Evolutionary conservation across 2,797 vertebrate species (phyloP), one percentile per base, ranked within the genome.

Genomic region (Acanthopagrus latus): DNA sequence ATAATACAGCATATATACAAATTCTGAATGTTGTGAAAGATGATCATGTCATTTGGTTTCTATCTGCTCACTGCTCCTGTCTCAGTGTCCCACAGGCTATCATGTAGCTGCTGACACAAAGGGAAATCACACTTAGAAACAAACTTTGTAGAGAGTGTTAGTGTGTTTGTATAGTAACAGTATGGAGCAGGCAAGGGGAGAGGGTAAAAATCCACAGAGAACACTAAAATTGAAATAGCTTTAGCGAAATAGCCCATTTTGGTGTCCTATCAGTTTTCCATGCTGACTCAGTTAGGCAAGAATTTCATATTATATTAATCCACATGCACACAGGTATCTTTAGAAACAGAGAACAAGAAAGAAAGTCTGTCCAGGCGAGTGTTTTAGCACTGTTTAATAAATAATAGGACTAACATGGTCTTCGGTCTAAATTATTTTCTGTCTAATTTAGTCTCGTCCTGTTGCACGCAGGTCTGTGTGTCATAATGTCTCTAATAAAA

Each of bases 181-280:
- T 48, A 41, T 60, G 48, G 80, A 70, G 54, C 41, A 55, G 60
- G 20, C 17, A 1, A 38, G 23, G 25, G 18, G 55, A 75, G 66
- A 48, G n/a, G 33, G 21, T n/a, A 71, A 60, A 60, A 59, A 41
- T 70, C 27, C 54, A 70, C 25, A 21, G 62, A 23, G 62, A 65
- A 43, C 48, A 51, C 16, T 69, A 44, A 74, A 63, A 64, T 52
- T 38, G 57, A 68, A 74, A 74, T 25, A 69, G 46, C 50, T 74
- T 68, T 13, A 25, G 43, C 44, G 20, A 68, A 73, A 63, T 43
- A 44, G 23, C 23, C 73, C 57, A 63, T 57, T 57, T 68, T 25
- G 12, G 16, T 58, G 20, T 5, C 23, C 57, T 72, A 62, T 73
- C 64, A 68, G 64, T 43, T 68, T 21, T 56, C 43, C 27, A 1